Percentiles rank a stretch among this genome's conserved stretches.
Conservation (phyloP, 2,888 invertebrate species). For the Ichneumoninae sp. region DNA sequence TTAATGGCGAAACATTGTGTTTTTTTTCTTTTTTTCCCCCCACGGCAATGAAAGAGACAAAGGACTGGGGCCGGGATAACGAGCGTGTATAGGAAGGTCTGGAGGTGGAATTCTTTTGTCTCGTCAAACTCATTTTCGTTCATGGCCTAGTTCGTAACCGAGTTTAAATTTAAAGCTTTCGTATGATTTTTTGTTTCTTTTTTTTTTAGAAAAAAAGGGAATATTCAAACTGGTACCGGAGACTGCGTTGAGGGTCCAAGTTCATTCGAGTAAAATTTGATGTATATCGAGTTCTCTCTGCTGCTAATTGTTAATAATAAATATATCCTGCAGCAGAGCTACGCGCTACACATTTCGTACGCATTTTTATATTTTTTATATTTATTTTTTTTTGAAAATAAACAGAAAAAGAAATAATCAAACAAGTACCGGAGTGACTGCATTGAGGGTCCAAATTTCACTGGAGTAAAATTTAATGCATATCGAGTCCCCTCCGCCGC, state of each 20-base stretch:
- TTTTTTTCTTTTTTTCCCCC: background rate
- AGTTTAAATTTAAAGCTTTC: background rate
- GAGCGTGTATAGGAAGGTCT: background rate
- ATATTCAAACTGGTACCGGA: background rate
- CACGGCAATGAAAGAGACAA: conserved; percentile 24
- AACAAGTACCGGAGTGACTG: no score
- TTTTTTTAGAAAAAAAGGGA: background rate
- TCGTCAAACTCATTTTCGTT: conserved; percentile 5
- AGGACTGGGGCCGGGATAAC: background rate
- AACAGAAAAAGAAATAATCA: no score
- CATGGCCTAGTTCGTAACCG: background rate
- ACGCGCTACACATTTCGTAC: no score
- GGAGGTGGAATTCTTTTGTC: conserved; percentile 29
- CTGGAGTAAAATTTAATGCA: no score
- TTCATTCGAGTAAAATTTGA: no score
- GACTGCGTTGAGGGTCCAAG: background rate
- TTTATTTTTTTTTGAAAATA: no score
- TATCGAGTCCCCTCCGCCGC: no score
- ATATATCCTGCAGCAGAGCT: no score
- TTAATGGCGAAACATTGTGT: conserved; percentile 58
- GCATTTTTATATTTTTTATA: no score
- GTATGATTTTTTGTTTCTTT: background rate
- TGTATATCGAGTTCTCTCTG: no score
- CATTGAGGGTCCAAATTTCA: no score
- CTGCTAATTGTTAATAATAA: no score